Percentiles rank a stretch among this genome's conserved stretches.
Evolutionary conservation across 2,797 vertebrate species (phyloP).

Genomic region (Microctenopoma steveboyesi): DNA sequence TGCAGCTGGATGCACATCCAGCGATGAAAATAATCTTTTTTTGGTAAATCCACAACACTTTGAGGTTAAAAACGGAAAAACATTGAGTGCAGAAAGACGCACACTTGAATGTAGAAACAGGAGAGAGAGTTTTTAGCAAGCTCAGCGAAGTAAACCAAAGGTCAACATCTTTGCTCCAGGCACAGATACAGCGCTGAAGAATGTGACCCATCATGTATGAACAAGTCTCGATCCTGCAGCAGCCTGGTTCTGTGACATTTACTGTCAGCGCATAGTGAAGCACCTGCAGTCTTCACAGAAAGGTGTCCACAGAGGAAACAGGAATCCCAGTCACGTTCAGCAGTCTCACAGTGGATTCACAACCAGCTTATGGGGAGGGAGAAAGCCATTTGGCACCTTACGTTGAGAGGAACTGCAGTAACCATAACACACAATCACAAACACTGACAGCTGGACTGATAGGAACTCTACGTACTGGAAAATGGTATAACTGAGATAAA

Average conservation of each 20-base stretch:
- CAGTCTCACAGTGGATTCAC: conserved; percentile 28
- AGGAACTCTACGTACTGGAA: conserved; percentile 38
- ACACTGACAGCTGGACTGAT: conserved; percentile 72
- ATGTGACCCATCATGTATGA: conserved; percentile 23
- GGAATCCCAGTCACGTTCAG: conserved; percentile 4
- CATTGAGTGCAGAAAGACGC: conserved; percentile 4
- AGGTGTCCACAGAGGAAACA: conserved; percentile 5
- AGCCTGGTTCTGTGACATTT: background rate
- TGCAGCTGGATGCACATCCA: conserved; percentile 45
- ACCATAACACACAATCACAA: conserved; percentile 74
- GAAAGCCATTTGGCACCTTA: conserved; percentile 61
- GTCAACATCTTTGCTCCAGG: conserved; percentile 47
- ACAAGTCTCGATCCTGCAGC: conserved; percentile 7
- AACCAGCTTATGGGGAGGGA: conserved; percentile 54
- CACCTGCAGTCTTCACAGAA: conserved; percentile 43
- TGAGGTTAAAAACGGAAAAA: background rate
- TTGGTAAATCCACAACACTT: conserved; percentile 31
- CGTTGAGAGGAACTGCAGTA: conserved; percentile 60
- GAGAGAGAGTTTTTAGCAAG: conserved; percentile 28
- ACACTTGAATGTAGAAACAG: conserved; percentile 7
- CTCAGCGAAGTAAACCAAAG: conserved; percentile 22
- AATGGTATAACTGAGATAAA: conserved; percentile 34
- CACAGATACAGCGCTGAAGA: conserved; percentile 10
- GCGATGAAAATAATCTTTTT: conserved; percentile 35
- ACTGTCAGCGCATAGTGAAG: conserved; percentile 25